A percentile compares a stretch with the other conserved stretches of the same genome.
Conservation (phyloP, 2,113 vertebrate genomes). For the Ceyx cyanopectus region DNA sequence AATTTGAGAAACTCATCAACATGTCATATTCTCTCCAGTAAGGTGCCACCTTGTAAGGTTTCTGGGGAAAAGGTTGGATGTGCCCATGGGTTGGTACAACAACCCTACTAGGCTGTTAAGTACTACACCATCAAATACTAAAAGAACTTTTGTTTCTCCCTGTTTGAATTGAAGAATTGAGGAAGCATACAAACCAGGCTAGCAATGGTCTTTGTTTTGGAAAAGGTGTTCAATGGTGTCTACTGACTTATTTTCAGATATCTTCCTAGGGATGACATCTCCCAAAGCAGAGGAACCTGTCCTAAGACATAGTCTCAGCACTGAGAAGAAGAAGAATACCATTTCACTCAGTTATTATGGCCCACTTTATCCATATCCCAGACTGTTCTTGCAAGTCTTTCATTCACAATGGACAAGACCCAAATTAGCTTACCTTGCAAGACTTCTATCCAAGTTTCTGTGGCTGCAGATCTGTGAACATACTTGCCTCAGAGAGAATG, state of each 20-base stretch:
- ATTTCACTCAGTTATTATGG: not conserved
- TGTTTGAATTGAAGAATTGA: not conserved
- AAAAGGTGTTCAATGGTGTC: not conserved
- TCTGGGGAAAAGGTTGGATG: not conserved
- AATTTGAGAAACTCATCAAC: not conserved
- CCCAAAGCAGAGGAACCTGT: not conserved
- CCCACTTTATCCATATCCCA: not conserved
- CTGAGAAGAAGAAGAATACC: not conserved
- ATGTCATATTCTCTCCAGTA: not conserved
- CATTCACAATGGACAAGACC: not conserved
- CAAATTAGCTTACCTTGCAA: not conserved
- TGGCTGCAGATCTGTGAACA: not conserved
- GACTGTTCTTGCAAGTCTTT: not conserved
- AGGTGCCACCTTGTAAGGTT: not conserved
- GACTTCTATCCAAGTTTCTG: conserved; percentile 1
- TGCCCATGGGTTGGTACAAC: not conserved
- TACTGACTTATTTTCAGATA: not conserved
- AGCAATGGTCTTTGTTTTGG: not conserved
- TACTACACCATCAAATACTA: not conserved
- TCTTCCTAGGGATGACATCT: not conserved
- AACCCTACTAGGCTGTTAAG: not conserved
- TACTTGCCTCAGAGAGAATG: conserved; percentile 5
- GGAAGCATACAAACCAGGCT: not conserved
- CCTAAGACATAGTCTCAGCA: not conserved
- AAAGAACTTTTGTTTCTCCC: not conserved